Percentiles rank a stretch among this genome's conserved stretches.
These are phyloP conservation scores for Pandion haliaetus DNA, from an alignment of 2,113 vertebrate genomes.

Conservation along the genomic window DNA sequence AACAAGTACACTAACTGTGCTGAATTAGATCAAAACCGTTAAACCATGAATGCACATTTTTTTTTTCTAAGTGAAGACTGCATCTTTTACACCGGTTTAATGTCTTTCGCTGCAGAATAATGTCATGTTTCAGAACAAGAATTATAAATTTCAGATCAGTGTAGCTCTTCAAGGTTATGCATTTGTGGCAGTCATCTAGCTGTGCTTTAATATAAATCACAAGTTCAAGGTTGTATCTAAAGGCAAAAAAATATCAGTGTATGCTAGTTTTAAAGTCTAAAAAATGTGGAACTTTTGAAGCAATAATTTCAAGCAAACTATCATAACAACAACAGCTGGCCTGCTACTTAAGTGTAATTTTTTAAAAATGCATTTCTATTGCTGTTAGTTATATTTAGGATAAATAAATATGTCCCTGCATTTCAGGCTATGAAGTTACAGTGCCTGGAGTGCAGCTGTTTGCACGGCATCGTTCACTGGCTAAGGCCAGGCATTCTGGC, in stretches of 20 bases:
- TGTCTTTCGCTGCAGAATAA: not conserved
- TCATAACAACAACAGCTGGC: not conserved
- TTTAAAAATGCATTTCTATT: not conserved
- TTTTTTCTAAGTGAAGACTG: not conserved
- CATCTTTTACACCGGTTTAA: not conserved
- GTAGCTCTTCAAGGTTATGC: not conserved
- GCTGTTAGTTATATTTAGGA: conserved; percentile 23
- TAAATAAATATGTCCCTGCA: not conserved
- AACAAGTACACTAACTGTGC: not conserved
- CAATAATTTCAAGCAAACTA: not conserved
- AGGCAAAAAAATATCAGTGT: not conserved
- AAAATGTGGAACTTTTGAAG: not conserved
- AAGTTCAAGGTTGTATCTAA: not conserved
- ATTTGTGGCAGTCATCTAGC: not conserved
- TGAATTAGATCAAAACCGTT: not conserved
- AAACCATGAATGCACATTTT: not conserved
- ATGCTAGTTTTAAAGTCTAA: not conserved
- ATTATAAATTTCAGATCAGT: not conserved
- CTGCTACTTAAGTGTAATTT: not conserved
- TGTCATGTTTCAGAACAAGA: not conserved
- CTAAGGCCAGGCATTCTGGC: not conserved
- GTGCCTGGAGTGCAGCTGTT: not conserved
- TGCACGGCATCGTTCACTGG: not conserved
- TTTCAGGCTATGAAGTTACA: not conserved
- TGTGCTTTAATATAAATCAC: not conserved